phyloP scores from a whole-genome alignment of 2,888 invertebrate species.

The Empis stercorea region DNA sequence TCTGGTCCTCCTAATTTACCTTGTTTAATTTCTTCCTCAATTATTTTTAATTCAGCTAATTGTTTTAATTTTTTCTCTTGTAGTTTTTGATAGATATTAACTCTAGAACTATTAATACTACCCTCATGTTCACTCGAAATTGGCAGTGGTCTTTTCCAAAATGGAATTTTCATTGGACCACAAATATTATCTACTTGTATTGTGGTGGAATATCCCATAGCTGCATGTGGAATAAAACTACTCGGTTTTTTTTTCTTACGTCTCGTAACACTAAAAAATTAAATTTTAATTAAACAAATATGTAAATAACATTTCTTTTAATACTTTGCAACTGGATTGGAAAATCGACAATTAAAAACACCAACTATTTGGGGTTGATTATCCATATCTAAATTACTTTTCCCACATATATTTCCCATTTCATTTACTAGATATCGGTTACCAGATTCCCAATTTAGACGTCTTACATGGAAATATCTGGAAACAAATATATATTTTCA shows the following conservation, averaged over 20 bases:
- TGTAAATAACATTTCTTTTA: neutral
- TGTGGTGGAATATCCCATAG: slow-evolving; percentile 20
- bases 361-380: slow-evolving; percentile 50
- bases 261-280: slow-evolving; percentile 39
- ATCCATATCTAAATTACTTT: slow-evolving; percentile 5
- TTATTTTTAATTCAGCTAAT: slow-evolving; percentile 64
- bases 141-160: slow-evolving; percentile 63
- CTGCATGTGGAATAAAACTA: slow-evolving; percentile 67
- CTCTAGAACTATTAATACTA: slow-evolving; percentile 59
- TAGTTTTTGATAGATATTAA: slow-evolving; percentile 75
- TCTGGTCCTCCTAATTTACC: slow-evolving; percentile 51
- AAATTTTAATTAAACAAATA: neutral
- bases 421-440: slow-evolving; percentile 30
- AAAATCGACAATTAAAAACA: slow-evolving; percentile 80
- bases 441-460: slow-evolving; percentile 56
- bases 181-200: neutral
- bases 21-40: slow-evolving; percentile 77
- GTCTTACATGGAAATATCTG: slow-evolving; percentile 71
- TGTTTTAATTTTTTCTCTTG: slow-evolving; percentile 83
- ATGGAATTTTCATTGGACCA: slow-evolving; percentile 45
- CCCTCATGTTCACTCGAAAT: slow-evolving; percentile 60
- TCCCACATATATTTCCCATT: slow-evolving; percentile 9
- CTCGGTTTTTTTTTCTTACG: slow-evolving; percentile 87
- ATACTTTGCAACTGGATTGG: slow-evolving; percentile 55
- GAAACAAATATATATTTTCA: too few species aligned